These are phyloP conservation scores for Loxodonta africana DNA, from an alignment of 2,113 vertebrate species.

Conservation along the genomic window DNA sequence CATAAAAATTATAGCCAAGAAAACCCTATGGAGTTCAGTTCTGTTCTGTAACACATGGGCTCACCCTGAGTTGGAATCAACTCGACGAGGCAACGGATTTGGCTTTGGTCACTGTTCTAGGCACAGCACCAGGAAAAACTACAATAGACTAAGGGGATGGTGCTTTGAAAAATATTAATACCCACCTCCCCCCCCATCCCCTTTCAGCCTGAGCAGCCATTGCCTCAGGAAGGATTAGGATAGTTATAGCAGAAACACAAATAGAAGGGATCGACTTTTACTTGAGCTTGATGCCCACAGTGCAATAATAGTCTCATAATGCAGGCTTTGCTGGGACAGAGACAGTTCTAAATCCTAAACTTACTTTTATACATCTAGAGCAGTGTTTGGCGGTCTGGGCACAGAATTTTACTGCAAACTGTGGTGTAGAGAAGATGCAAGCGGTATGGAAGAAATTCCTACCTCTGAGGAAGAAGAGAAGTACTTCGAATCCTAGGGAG, in stretches of 20 bases:
- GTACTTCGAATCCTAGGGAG: not conserved
- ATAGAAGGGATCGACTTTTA: not conserved
- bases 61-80: no score
- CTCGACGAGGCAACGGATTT: no score
- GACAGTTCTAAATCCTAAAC: not conserved
- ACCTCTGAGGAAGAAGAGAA: not conserved
- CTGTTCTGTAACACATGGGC: no score
- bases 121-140: not conserved
- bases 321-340: not conserved
- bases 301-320: not conserved
- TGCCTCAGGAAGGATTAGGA: not conserved
- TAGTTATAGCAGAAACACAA: not conserved
- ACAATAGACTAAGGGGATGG: not conserved
- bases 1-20: not conserved
- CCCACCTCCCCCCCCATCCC: not conserved
- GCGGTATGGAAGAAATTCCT: not conserved
- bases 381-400: not conserved
- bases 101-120: not conserved
- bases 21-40: no score
- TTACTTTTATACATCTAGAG: not conserved
- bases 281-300: accelerated
- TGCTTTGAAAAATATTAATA: not conserved
- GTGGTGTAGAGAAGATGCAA: not conserved
- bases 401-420: not conserved
- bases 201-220: not conserved